A percentile compares a stretch with the other conserved stretches of the same genome.
phyloP scores from a whole-genome alignment of 2,113 vertebrate genomes.

The Saccopteryx bilineata region DNA sequence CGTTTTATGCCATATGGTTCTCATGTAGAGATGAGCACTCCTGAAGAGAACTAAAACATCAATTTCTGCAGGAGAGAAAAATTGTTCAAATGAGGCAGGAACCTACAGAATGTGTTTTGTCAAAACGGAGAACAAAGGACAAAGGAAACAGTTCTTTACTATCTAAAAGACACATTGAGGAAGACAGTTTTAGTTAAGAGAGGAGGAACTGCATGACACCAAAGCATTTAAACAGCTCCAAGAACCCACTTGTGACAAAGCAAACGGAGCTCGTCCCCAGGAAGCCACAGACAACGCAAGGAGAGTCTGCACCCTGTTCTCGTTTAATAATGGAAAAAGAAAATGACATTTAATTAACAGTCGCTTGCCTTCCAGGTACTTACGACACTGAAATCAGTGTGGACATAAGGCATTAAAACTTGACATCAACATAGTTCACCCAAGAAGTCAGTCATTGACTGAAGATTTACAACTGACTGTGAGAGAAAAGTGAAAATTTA shows the following conservation, averaged over 20 bases:
- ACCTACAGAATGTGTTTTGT: constrained; percentile 68
- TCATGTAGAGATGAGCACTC: constrained; percentile 73
- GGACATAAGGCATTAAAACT: constrained; percentile 86
- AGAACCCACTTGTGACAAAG: constrained; percentile 52
- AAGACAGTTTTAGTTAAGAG: constrained; percentile 53
- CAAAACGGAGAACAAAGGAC: constrained; percentile 76
- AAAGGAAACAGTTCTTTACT: constrained; percentile 58
- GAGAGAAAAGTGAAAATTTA: constrained; percentile 87
- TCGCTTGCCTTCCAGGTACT: constrained; percentile 83
- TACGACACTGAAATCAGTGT: constrained; percentile 86
- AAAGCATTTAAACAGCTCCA: constrained; percentile 72
- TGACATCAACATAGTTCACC: constrained; percentile 81
- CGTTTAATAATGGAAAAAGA: constrained; percentile 74
- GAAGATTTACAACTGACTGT: constrained; percentile 86
- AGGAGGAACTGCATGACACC: constrained; percentile 14
- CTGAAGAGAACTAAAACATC: constrained; percentile 73
- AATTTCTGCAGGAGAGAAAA: constrained; percentile 63
- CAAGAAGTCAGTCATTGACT: constrained; percentile 85
- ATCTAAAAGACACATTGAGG: constrained; percentile 74
- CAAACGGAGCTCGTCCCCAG: neutral
- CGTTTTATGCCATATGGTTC: constrained; percentile 28
- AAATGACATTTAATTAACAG: constrained; percentile 86
- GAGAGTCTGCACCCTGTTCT: constrained; percentile 11
- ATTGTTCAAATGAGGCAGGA: constrained; percentile 69
- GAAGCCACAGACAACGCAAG: constrained; percentile 61